A percentile compares a stretch with the other conserved stretches of the same genome.
Conservation (phyloP, 2,888 invertebrate genomes). For the Volucella zonaria region DNA sequence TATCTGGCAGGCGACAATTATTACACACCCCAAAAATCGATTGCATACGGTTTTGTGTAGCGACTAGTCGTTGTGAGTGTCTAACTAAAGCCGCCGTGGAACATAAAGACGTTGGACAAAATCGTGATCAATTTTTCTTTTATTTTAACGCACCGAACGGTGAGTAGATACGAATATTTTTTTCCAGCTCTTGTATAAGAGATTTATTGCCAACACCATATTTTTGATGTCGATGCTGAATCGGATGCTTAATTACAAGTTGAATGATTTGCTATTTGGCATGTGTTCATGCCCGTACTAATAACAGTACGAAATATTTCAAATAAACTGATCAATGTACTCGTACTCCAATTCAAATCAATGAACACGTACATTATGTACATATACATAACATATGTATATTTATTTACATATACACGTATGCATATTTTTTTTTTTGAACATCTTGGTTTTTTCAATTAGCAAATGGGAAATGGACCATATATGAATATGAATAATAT, state of each 20-base stretch:
- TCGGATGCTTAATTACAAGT: slow-evolving; percentile 26
- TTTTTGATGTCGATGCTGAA: slow-evolving; percentile 33
- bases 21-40: slow-evolving; percentile 46
- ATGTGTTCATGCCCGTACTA: not conserved
- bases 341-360: too few relatives aligned
- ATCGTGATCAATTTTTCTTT: slow-evolving; percentile 65
- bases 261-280: not conserved
- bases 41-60: slow-evolving; percentile 18
- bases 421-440: too few relatives aligned
- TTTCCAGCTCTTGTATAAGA: not conserved
- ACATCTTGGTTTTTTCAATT: too few relatives aligned
- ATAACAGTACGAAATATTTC: too few relatives aligned
- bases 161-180: slow-evolving; percentile 33
- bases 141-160: slow-evolving; percentile 43
- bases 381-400: too few relatives aligned
- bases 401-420: too few relatives aligned
- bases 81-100: slow-evolving; percentile 48
- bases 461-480: too few relatives aligned
- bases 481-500: too few relatives aligned
- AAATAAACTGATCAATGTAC: too few relatives aligned
- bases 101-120: slow-evolving; percentile 54
- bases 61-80: not conserved
- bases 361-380: too few relatives aligned
- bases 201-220: slow-evolving; percentile 56
- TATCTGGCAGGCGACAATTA: slow-evolving; percentile 65